Base-by-base conservation (phyloP, 1,140 invertebrate species). In the Sinella curviseta region DNA sequence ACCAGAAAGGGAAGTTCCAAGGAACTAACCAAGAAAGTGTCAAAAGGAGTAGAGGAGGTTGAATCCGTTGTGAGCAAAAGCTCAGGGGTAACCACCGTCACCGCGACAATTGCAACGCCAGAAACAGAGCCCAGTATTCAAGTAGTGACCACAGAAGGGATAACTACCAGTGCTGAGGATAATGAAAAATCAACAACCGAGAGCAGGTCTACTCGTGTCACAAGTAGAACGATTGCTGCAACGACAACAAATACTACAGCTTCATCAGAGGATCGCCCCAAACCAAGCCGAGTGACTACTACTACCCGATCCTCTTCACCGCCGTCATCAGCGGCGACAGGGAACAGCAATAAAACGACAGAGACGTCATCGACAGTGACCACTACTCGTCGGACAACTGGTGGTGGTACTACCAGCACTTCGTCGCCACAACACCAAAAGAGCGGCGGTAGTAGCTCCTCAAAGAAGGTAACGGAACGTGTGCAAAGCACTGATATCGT, bases 401-500 rank as follows among this genome's bases (percentile, higher is more conserved):
- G 24, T 33, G 36, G 35, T 14, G 75, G 28, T 57, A 78, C 28
- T n/a, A 60, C 65, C 77, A 16, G 73, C 80, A 57, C 70, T 77
- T 31, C 36, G 39, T 74, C 77, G 20, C 57, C 74, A n/a, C n/a
- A n/a, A n/a, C n/a, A n/a, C 2, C 12, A 8, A 70, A 70, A 70
- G 39, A 70, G 65, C 57, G 55, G 14, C 20, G 20, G 20, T 20
- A 48, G 8, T 80, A 31, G 20, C 57, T 54, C 26, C 28, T 73
- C 67, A 16, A 30, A n/a, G n/a, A 75, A 48, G 36, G 67, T 74
- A 67, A 81, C 79, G 28, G 55, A 78, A 48, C 33, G 31, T 16
- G 26, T 75, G 1, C 76, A 81, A 2, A 80, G 70, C 12, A 89
- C 88, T 2, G 91, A 92, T 85, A 89, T 90, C 36, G 92, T 94